A percentile compares a stretch with the other conserved stretches of the same genome.
phyloP scores from a whole-genome alignment of 1,140 invertebrate genomes.

The Philopotamus ludificatus region DNA sequence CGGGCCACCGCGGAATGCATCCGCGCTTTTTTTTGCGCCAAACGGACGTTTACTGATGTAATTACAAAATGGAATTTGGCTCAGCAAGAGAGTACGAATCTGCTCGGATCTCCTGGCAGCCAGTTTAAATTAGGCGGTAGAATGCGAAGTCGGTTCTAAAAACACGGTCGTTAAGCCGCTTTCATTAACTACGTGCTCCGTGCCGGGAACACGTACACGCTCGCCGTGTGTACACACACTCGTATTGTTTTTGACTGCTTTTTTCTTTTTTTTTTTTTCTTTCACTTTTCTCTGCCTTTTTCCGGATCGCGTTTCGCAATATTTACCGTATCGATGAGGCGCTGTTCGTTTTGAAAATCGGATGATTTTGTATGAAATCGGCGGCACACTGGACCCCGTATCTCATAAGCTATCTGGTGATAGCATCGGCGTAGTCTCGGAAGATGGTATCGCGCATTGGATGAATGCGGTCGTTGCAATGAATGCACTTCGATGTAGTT shows the following conservation, averaged over 20 bases:
- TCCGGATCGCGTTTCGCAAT: too few species aligned
- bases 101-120: constrained; percentile 3
- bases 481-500: constrained; percentile 33
- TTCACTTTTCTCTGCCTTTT: too few species aligned
- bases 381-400: constrained; percentile 13
- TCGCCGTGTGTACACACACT: neutral
- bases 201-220: constrained; percentile 1
- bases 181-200: constrained; percentile 35
- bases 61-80: constrained; percentile 39
- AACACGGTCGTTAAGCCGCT: constrained; percentile 39
- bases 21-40: neutral
- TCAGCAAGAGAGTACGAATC: constrained; percentile 16
- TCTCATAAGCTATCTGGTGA: constrained; percentile 37
- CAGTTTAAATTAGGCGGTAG: constrained; percentile 37
- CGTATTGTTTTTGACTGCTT: neutral
- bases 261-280: too few species aligned
- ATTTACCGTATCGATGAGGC: too few species aligned
- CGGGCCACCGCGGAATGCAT: constrained; percentile 10
- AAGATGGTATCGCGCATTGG: neutral
- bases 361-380: too few species aligned
- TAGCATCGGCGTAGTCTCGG: constrained; percentile 26
- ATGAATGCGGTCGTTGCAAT: constrained; percentile 9
- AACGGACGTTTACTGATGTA: constrained; percentile 30
- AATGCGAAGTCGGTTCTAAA: constrained; percentile 34
- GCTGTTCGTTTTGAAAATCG: too few species aligned